These are phyloP conservation scores for Pseudopipra pipra DNA, from an alignment of 2,113 vertebrate species.

Conservation along the genomic window DNA sequence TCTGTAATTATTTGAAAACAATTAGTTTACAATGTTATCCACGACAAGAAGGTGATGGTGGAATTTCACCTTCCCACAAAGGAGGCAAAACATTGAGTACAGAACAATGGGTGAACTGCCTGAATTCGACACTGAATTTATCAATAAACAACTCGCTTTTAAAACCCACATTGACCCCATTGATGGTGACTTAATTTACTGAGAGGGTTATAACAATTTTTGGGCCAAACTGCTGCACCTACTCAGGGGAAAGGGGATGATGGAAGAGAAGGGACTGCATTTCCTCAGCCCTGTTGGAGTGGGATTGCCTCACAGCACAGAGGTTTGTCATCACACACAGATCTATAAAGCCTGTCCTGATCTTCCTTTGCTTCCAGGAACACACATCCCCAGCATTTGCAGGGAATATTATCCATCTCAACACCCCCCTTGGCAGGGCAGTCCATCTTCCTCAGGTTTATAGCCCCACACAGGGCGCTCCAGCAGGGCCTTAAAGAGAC, in stretches of 20 bases:
- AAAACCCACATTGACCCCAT: not conserved
- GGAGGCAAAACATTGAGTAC: not conserved
- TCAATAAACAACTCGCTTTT: not conserved
- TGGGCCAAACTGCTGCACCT: not conserved
- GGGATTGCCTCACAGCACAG: not conserved
- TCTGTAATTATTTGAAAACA: not conserved
- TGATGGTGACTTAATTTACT: not conserved
- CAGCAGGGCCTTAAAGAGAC: not conserved
- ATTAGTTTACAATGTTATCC: not conserved
- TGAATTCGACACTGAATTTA: not conserved
- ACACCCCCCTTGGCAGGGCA: slow-evolving; percentile 30
- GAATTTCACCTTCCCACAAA: not conserved
- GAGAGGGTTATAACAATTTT: not conserved
- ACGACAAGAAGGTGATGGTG: not conserved
- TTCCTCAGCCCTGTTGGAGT: not conserved
- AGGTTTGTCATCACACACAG: not conserved
- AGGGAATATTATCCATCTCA: not conserved
- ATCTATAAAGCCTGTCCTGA: not conserved
- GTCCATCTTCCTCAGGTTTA: slow-evolving; percentile 2
- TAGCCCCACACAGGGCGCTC: not conserved
- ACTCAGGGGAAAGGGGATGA: not conserved
- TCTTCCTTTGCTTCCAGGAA: not conserved
- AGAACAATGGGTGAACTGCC: not conserved
- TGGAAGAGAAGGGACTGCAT: not conserved
- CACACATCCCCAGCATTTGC: not conserved